phyloP scores from a whole-genome alignment of 2,888 invertebrate genomes.

The Ophioninae sp. region DNA sequence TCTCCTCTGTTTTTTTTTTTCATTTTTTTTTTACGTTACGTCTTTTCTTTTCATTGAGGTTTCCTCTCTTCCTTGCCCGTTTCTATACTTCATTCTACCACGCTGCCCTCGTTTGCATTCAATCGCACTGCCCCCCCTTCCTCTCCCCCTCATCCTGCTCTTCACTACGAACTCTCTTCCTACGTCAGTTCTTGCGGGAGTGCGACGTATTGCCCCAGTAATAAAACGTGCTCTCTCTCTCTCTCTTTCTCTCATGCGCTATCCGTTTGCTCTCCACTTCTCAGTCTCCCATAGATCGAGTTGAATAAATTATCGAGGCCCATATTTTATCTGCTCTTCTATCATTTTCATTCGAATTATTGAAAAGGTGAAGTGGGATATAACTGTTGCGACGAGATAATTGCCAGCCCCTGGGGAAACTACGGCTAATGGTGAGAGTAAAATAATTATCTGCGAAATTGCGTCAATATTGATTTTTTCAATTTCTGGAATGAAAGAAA shows the following conservation, averaged over 20 bases:
- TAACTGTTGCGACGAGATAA: not conserved
- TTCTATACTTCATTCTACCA: slow-evolving; percentile 42
- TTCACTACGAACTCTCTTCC: slow-evolving; percentile 29
- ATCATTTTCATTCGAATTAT: slow-evolving; percentile 25
- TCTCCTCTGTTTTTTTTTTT: slow-evolving; percentile 43
- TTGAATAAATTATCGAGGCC: slow-evolving; percentile 32
- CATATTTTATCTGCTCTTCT: slow-evolving; percentile 6
- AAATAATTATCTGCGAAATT: not conserved
- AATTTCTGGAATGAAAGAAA: no score
- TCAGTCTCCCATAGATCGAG: slow-evolving; percentile 29
- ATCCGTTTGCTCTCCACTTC: slow-evolving; percentile 43
- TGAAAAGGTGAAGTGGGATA: not conserved
- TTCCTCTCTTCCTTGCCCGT: slow-evolving; percentile 41
- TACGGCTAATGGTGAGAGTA: no score
- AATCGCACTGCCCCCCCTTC: slow-evolving; percentile 42
- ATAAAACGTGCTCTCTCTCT: slow-evolving; percentile 50
- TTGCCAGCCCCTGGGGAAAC: no score
- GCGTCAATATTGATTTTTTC: not conserved
- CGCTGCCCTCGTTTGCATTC: slow-evolving; percentile 57
- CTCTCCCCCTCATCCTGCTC: slow-evolving; percentile 7
- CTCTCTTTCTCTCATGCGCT: slow-evolving; percentile 25
- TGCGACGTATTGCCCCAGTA: slow-evolving; percentile 49
- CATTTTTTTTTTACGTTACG: slow-evolving; percentile 36
- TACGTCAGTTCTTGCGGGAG: slow-evolving; percentile 38
- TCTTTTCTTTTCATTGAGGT: slow-evolving; percentile 48